phyloP scores from a whole-genome alignment of 2,888 invertebrate species.

The Leuctra nigra region DNA sequence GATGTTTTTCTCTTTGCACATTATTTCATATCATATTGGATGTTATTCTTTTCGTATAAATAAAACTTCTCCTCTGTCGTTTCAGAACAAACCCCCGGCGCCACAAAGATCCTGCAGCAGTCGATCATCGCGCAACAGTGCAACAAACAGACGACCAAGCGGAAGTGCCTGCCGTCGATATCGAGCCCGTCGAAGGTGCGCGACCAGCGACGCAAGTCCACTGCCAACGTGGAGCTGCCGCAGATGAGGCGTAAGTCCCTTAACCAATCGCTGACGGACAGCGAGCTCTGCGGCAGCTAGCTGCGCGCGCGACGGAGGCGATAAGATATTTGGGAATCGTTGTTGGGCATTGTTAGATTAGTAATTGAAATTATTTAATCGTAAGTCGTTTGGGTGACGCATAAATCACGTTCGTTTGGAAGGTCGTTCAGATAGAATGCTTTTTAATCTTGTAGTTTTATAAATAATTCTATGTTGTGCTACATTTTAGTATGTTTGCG shows the following conservation, averaged over 20 bases:
- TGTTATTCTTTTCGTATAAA: too few relatives aligned
- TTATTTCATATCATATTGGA: too few relatives aligned
- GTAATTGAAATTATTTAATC: too few relatives aligned
- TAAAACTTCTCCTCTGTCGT: neutral
- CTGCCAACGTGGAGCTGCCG: neutral
- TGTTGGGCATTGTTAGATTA: neutral
- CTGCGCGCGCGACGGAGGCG: neutral
- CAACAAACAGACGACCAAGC: neutral
- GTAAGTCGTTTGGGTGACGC: too few relatives aligned
- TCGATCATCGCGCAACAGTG: neutral
- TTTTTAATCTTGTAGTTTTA: too few relatives aligned
- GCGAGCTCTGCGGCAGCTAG: neutral
- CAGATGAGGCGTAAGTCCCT: neutral
- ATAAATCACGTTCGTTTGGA: too few relatives aligned
- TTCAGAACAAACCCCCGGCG: conserved; percentile 5
- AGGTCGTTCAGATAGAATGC: too few relatives aligned
- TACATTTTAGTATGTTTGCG: too few relatives aligned
- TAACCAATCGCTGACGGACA: neutral
- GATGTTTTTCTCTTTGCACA: too few relatives aligned
- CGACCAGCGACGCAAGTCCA: conserved; percentile 14
- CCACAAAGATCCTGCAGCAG: neutral
- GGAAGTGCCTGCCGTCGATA: neutral
- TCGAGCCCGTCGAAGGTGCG: neutral
- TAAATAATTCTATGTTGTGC: too few relatives aligned
- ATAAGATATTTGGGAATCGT: neutral